A percentile compares a stretch with the other conserved stretches of the same genome.
phyloP scores from a whole-genome alignment of 1,140 invertebrate species.

The Hyphantria cunea region DNA sequence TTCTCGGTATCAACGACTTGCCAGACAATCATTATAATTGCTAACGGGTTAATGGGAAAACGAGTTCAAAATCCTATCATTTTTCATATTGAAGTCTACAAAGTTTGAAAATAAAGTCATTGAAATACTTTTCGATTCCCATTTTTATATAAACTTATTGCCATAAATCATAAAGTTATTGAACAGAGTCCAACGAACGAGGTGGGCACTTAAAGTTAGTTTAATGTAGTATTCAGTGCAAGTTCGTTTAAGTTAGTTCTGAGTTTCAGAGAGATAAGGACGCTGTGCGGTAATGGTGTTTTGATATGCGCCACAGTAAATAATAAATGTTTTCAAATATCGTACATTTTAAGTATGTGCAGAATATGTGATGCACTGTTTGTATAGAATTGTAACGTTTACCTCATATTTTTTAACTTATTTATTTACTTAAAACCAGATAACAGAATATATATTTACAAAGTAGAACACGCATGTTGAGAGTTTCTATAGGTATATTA shows the following conservation, averaged over 20 bases:
- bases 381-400: too few relatives aligned
- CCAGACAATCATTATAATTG: not conserved
- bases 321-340: too few relatives aligned
- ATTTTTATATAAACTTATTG: conserved; percentile 30
- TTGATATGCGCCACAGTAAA: not conserved
- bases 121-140: conserved; percentile 6
- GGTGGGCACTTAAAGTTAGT: conserved; percentile 47
- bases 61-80: not conserved
- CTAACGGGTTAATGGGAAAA: not conserved
- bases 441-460: too few relatives aligned
- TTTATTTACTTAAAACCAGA: too few relatives aligned
- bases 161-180: conserved; percentile 45
- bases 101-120: conserved; percentile 15
- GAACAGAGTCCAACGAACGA: conserved; percentile 22
- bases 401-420: too few relatives aligned
- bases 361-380: too few relatives aligned
- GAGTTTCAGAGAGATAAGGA: conserved; percentile 31
- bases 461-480: too few relatives aligned
- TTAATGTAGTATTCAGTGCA: conserved; percentile 39
- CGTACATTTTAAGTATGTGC: too few relatives aligned
- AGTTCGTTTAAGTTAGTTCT: conserved; percentile 36
- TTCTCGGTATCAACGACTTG: not conserved
- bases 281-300: conserved; percentile 6
- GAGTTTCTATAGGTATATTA: too few relatives aligned
- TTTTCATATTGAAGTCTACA: not conserved